These are phyloP conservation scores for Apis cerana DNA, from an alignment of 1,140 invertebrate genomes.

Conservation along the genomic window DNA sequence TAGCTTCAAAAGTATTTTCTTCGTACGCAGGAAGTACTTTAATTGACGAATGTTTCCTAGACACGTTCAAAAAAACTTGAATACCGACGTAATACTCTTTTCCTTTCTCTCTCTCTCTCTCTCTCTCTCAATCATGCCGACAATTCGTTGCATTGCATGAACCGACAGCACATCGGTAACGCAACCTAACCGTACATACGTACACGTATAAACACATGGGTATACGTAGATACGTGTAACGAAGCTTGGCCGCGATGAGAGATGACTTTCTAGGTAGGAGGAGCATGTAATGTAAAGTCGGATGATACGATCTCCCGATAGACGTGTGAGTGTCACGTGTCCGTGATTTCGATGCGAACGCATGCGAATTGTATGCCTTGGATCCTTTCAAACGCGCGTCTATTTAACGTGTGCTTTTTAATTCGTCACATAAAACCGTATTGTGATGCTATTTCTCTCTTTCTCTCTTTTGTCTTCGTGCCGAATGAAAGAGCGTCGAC, in stretches of 20 bases:
- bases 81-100: background rate
- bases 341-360: background rate
- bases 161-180: background rate
- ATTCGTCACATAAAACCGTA: background rate
- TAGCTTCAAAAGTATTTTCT: background rate
- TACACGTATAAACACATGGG: background rate
- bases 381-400: slow-evolving; percentile 11
- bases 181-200: background rate
- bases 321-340: slow-evolving; percentile 40
- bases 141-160: background rate
- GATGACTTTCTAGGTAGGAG: slow-evolving; percentile 61
- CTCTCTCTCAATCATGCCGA: background rate
- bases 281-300: slow-evolving; percentile 37
- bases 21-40: background rate
- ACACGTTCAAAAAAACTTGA: background rate
- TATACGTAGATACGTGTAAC: background rate
- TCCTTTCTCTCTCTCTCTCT: background rate
- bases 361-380: background rate
- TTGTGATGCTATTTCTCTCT: background rate
- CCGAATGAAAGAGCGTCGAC: background rate
- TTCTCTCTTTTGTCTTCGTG: background rate
- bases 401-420: slow-evolving; percentile 27
- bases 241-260: slow-evolving; percentile 45
- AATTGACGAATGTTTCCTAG: background rate
- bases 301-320: slow-evolving; percentile 42